Percentiles rank a stretch among this genome's conserved stretches.
Evolutionary conservation across 2,113 vertebrate genomes (phyloP).

Genomic region (Microcebus lehilahytsara): DNA sequence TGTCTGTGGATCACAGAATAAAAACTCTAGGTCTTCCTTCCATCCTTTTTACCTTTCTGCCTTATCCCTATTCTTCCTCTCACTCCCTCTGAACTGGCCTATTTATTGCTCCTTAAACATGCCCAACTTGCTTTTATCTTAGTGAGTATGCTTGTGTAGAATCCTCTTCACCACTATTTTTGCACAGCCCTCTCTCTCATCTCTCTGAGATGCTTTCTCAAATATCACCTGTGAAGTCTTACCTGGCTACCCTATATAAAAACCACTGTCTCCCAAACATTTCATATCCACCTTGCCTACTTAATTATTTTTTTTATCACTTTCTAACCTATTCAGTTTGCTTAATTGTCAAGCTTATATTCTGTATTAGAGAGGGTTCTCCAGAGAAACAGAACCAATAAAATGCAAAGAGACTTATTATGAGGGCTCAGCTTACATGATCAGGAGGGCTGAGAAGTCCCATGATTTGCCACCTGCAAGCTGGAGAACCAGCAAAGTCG

Average conservation of each 20-base stretch:
- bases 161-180: not conserved
- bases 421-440: not conserved
- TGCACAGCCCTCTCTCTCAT: rapidly evolving
- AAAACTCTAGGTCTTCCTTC: not conserved
- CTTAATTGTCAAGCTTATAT: not conserved
- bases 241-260: not conserved
- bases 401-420: not conserved
- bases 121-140: not conserved
- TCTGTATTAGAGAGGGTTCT: not conserved
- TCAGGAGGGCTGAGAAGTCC: not conserved
- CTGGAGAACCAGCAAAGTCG: not conserved
- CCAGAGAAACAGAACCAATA: not conserved
- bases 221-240: not conserved
- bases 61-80: not conserved
- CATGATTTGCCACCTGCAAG: not conserved
- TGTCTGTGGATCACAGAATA: not conserved
- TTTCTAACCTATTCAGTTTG: not conserved
- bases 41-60: not conserved
- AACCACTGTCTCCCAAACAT: not conserved
- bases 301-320: not conserved
- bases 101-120: not conserved
- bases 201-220: not conserved
- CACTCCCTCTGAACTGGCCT: not conserved
- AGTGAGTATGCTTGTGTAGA: not conserved
- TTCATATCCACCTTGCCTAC: not conserved